phyloP scores from a whole-genome alignment of 2,888 invertebrate species.

The Lobophora halterata region DNA sequence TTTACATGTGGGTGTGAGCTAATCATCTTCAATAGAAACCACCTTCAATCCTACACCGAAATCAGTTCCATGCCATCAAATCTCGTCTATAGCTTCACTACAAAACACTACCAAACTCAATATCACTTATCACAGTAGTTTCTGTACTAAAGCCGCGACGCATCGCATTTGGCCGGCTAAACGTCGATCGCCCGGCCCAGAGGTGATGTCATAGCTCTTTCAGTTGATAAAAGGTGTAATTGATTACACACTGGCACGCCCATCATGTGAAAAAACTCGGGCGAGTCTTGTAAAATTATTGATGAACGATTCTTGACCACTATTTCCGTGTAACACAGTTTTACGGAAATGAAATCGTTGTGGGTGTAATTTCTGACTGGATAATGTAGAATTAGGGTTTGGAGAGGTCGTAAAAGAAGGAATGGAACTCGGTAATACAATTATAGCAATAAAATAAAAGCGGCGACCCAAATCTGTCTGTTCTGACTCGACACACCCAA shows the following conservation, averaged over 20 bases:
- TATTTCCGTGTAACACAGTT: background rate
- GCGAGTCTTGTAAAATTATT: background rate
- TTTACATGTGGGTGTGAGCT: too few species aligned
- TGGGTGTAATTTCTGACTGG: background rate
- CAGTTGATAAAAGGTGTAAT: constrained; percentile 63
- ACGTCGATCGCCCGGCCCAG: constrained; percentile 50
- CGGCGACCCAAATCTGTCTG: constrained; percentile 48
- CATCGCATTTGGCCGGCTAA: constrained; percentile 48
- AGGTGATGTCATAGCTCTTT: constrained; percentile 66
- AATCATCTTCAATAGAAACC: too few species aligned
- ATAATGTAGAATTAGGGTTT: background rate
- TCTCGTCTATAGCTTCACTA: too few species aligned
- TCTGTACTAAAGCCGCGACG: background rate
- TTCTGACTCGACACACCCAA: constrained; percentile 67
- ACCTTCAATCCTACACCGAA: too few species aligned
- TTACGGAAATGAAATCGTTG: background rate
- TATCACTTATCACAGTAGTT: too few species aligned
- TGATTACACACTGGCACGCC: constrained; percentile 63
- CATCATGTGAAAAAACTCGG: constrained; percentile 38
- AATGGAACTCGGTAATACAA: constrained; percentile 8
- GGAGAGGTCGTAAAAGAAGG: background rate
- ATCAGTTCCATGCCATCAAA: too few species aligned
- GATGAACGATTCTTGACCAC: background rate
- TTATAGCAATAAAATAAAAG: constrained; percentile 44
- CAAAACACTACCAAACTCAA: too few species aligned